phyloP scores from a whole-genome alignment of 2,888 invertebrate species.

The Lithosia quadra region DNA sequence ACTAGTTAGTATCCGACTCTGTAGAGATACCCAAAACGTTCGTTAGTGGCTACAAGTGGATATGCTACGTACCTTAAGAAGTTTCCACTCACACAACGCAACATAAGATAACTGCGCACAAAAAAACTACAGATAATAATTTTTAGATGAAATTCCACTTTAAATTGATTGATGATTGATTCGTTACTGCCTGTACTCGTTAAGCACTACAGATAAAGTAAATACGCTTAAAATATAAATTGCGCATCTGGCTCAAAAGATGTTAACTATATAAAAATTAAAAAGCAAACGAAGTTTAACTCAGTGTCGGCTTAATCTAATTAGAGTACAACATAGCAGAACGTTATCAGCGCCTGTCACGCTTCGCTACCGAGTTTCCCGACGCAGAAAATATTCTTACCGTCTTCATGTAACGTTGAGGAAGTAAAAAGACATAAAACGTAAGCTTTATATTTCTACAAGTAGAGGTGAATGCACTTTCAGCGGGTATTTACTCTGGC shows the following conservation, averaged over 20 bases:
- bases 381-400: conserved; percentile 72
- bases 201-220: too few relatives aligned
- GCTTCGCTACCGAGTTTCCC: conserved; percentile 64
- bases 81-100: too few relatives aligned
- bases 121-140: too few relatives aligned
- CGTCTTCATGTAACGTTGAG: conserved; percentile 62
- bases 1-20: background rate
- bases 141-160: too few relatives aligned
- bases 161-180: too few relatives aligned
- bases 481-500: conserved; percentile 52
- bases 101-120: too few relatives aligned
- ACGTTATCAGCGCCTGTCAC: conserved; percentile 73
- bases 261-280: conserved; percentile 45
- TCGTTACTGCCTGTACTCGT: too few relatives aligned
- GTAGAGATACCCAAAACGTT: background rate
- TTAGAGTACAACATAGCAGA: conserved; percentile 68
- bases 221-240: background rate
- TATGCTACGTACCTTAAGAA: background rate
- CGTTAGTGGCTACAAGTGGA: background rate
- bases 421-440: conserved; percentile 65
- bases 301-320: conserved; percentile 67
- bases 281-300: conserved; percentile 57
- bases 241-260: background rate
- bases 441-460: conserved; percentile 51
- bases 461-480: conserved; percentile 63